Evolutionary conservation across 2,888 invertebrate species (phyloP).

Genomic region (Epiblema foenella): DNA sequence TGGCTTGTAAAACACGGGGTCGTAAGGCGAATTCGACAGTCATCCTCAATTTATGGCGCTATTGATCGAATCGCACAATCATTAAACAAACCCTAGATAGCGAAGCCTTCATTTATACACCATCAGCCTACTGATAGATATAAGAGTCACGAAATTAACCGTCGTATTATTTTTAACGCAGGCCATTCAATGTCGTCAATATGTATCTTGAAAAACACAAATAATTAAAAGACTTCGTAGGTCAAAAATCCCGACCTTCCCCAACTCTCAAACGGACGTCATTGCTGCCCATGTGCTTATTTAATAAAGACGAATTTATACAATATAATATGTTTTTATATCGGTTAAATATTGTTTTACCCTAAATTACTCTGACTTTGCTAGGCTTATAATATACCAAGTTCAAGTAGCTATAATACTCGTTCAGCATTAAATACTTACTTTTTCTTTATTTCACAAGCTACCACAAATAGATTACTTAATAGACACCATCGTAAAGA

Average conservation of each 20-base stretch:
- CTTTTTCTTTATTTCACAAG: constrained; percentile 1
- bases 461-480: constrained; percentile 9
- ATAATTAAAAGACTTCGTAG: constrained; percentile 16
- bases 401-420: too few relatives aligned
- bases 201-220: constrained; percentile 7
- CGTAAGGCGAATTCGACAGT: neutral
- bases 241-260: constrained; percentile 17
- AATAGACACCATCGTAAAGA: constrained; percentile 21
- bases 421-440: neutral
- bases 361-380: too few relatives aligned
- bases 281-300: constrained; percentile 18
- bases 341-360: neutral
- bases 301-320: neutral
- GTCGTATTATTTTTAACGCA: too few relatives aligned
- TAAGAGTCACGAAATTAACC: too few relatives aligned
- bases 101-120: too few relatives aligned
- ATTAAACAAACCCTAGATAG: neutral
- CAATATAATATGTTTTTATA: neutral
- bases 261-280: constrained; percentile 14
- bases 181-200: constrained; percentile 29
- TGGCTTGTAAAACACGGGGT: too few relatives aligned
- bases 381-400: too few relatives aligned
- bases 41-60: neutral
- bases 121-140: too few relatives aligned
- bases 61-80: neutral